Conservation (phyloP, 2,888 invertebrate genomes). For the Onchidella celtica region DNA sequence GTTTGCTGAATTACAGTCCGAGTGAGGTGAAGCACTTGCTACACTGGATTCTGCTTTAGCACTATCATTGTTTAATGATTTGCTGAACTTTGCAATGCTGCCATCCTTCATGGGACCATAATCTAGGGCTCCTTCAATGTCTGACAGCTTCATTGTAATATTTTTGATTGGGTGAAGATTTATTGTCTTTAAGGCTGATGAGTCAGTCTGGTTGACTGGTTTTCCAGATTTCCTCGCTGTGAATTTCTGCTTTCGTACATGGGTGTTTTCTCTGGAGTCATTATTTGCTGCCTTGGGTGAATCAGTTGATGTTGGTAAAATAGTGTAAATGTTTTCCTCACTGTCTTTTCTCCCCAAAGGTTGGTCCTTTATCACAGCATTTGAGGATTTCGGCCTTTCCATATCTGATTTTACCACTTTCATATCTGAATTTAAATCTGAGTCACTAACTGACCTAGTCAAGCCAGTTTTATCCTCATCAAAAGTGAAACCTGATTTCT, state of each 20-base stretch:
- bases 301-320: slow-evolving; percentile 16
- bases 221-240: slow-evolving; percentile 53
- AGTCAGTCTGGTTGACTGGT: slow-evolving; percentile 50
- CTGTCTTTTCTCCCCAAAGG: neutral
- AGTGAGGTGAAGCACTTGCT: neutral
- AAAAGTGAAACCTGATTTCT: neutral
- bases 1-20: slow-evolving; percentile 10
- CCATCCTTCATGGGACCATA: slow-evolving; percentile 36
- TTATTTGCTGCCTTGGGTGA: slow-evolving; percentile 18
- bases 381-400: neutral
- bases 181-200: slow-evolving; percentile 55
- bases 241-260: slow-evolving; percentile 25
- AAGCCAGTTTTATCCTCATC: neutral
- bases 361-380: neutral
- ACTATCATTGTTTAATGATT: slow-evolving; percentile 9
- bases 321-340: neutral
- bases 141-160: slow-evolving; percentile 57
- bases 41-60: slow-evolving; percentile 19
- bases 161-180: slow-evolving; percentile 61
- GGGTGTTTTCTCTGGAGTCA: neutral
- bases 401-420: neutral
- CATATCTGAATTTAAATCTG: neutral
- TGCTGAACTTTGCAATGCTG: slow-evolving; percentile 3
- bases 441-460: neutral
- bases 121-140: slow-evolving; percentile 57